These are phyloP conservation scores for Eulimnadia texana DNA, from an alignment of 1,140 invertebrate species.

Conservation along the genomic window DNA sequence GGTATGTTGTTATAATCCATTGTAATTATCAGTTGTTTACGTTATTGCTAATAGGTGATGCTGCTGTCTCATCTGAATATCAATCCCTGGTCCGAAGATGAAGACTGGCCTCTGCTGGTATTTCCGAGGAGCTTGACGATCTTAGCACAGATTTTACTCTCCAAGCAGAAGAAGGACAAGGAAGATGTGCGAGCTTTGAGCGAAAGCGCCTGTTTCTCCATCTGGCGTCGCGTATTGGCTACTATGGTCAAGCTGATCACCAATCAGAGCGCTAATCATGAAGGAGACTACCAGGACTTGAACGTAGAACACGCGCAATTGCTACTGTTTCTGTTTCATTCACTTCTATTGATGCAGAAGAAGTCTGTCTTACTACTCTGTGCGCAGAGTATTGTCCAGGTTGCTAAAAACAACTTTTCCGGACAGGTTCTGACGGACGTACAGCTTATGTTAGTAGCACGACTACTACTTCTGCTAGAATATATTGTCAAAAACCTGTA, in stretches of 20 bases:
- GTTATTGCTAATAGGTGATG: conserved; percentile 39
- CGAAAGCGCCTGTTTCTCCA: conserved; percentile 70
- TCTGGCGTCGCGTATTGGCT: conserved; percentile 76
- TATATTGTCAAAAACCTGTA: conserved; percentile 92
- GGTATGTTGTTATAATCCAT: background rate
- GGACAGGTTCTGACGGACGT: conserved; percentile 21
- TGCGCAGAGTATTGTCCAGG: conserved; percentile 28
- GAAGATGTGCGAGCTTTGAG: conserved; percentile 56
- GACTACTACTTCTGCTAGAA: conserved; percentile 77
- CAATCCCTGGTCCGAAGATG: conserved; percentile 42
- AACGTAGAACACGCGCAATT: conserved; percentile 93
- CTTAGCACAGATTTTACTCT: conserved; percentile 43
- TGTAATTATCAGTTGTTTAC: background rate
- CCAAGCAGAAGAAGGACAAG: background rate
- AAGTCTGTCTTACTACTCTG: conserved; percentile 69
- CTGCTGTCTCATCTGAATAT: conserved; percentile 59
- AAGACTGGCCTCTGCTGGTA: conserved; percentile 65
- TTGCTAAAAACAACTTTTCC: conserved; percentile 14
- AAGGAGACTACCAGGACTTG: conserved; percentile 52
- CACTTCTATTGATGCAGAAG: conserved; percentile 87
- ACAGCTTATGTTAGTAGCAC: conserved; percentile 57
- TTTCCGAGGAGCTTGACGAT: conserved; percentile 71
- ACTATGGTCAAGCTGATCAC: conserved; percentile 66
- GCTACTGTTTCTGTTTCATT: conserved; percentile 84
- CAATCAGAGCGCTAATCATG: conserved; percentile 30